Evolutionary conservation across 2,113 vertebrate species (phyloP), one percentile per base, ranked within the genome.

Genomic region (Narcine bancroftii): DNA sequence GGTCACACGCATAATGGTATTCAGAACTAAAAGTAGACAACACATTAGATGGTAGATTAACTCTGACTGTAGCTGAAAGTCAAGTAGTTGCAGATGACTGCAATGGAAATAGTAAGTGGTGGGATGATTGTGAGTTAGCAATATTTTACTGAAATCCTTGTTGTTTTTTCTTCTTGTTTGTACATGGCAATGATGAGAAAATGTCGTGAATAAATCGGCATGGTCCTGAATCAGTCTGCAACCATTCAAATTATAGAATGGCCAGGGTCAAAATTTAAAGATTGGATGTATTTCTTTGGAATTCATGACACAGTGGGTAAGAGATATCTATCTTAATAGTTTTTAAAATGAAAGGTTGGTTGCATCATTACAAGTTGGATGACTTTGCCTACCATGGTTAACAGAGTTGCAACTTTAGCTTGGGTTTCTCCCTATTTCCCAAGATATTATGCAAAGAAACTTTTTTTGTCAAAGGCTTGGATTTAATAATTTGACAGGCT

Each of bases 361-460:
- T 87, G 53, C 21, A 36, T 87, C 21, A 60, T 50, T 81, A 87
- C 53, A 60, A 36, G 33, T 87, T 87, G 81, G 81, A 21, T 56
- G 60, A 19, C 11, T 87, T 56, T 6, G 36, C 53, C 21, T 17
- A 1, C 56, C 3, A 2, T 87, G 3, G 15, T 15, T 60, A 21
- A 17, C 13, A 56, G 33, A 85, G 2, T 87, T 87, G 81, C 33
- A 87, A 85, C 7, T 56, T 26, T 53, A 17, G 29, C 56, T 85
- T 33, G 56, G 56, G 33, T 33, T 60, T 53, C 4, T 56, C 11
- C 47, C 56, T 36, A 7, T 10, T 85, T 63, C 53, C 1, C 94
- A 93, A 92, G 94, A 94, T 93, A 65, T 76, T 92, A 92, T 33
- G 85, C 94, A 93, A 60, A 92, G 81, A 94, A 92, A 94, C 93